Evolutionary conservation across 2,888 invertebrate species (phyloP), one percentile per base, ranked within the genome.

Genomic region (Sceliomorpha sp.): DNA sequence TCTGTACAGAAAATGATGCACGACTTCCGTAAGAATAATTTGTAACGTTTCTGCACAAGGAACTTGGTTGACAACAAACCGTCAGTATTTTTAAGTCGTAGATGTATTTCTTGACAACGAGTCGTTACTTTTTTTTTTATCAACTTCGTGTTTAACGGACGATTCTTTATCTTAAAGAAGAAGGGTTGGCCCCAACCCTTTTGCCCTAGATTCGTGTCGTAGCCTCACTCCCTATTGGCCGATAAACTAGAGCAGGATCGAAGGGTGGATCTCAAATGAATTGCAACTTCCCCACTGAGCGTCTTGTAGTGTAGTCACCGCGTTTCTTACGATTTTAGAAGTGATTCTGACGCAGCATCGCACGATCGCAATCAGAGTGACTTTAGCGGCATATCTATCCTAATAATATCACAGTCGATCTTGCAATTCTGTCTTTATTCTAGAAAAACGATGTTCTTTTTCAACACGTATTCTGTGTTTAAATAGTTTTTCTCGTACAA

Each of bases 211-310:
- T 67, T 45, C 13, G 7, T 62, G 26, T 37, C 71, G 44, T 64
- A 63, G 48, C 68, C 59, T 67, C 17, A 56, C 44, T 44, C 71
- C 75, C 68, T 66, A 82, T 82, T 81, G 85, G 83, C 66, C 73
- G 75, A 64, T 76, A 81, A 80, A 84, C 75, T 84, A 70, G 86
- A 86, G 81, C 85, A 77, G 51, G 31, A 60, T 64, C 24, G 60
- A 82, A 80, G 84, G 80, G 82, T 81, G 80, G 81, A 78, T 70
- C 79, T 70, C 29, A 63, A 34, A 48, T 17, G 9, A 17, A 51
- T 37, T 60, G 45, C 14, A 32, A 20, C 37, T 7, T 40, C 31
- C 42, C 47, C 40, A 17, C 45, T 15, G 20, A 39, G 17, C 37
- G 14, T 36, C 29, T 42, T 13, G 17, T 4, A 10, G 17, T 10